Percentiles rank a stretch among this genome's conserved stretches.
phyloP scores from a whole-genome alignment of 2,888 invertebrate species.

The Cerceris ruficornis region DNA sequence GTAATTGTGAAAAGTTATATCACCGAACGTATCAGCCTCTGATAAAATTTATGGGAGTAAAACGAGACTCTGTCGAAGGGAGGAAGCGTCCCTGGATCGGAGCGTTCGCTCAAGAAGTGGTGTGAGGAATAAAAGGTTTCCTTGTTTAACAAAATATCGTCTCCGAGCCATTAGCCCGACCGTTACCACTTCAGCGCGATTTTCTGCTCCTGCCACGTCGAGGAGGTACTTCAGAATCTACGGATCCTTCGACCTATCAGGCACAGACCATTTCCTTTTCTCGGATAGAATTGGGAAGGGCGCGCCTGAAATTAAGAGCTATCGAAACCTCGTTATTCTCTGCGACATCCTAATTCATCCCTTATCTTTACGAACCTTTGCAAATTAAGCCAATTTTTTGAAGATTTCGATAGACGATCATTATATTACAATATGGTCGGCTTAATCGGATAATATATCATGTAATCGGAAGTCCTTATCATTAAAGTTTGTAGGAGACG shows the following conservation, averaged over 20 bases:
- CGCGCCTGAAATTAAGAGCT: slow-evolving; percentile 33
- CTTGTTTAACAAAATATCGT: slow-evolving; percentile 81
- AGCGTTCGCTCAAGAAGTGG: slow-evolving; percentile 59
- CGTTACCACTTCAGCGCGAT: slow-evolving; percentile 76
- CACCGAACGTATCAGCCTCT: no score
- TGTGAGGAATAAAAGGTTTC: slow-evolving; percentile 80
- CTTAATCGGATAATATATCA: no score
- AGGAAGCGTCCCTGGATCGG: slow-evolving; percentile 68
- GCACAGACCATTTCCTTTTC: slow-evolving; percentile 58
- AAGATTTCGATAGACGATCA: background rate
- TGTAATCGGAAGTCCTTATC: no score
- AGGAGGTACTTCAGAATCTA: slow-evolving; percentile 68
- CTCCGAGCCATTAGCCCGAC: slow-evolving; percentile 80
- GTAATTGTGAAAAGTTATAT: no score
- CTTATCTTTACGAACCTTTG: no score
- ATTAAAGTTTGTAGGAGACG: no score
- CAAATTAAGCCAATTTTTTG: no score
- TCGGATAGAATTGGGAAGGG: slow-evolving; percentile 24
- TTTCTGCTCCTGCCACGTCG: slow-evolving; percentile 72
- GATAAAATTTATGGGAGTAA: background rate
- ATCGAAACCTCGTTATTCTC: background rate
- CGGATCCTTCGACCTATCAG: slow-evolving; percentile 69
- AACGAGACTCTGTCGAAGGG: slow-evolving; percentile 29
- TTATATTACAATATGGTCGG: no score
- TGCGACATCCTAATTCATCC: background rate